Conservation (phyloP, 2,888 invertebrate genomes). For the Trisateles emortualis region DNA sequence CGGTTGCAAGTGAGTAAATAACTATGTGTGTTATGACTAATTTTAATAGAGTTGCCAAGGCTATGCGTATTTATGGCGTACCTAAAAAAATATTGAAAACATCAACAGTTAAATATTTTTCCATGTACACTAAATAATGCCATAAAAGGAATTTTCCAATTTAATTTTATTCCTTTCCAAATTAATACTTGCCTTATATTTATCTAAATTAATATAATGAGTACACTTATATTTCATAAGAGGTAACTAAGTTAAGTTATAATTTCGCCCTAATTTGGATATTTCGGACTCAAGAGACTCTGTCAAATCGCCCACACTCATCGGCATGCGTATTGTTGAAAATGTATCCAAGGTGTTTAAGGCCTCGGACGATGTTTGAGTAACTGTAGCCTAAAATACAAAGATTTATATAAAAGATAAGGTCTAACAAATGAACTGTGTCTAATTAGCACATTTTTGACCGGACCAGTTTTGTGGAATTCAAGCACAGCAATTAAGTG, state of each 20-base stretch:
- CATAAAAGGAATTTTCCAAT: slow-evolving; percentile 17
- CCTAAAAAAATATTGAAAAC: background rate
- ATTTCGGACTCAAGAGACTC: slow-evolving; percentile 19
- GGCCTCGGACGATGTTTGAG: slow-evolving; percentile 35
- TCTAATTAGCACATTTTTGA: slow-evolving; percentile 49
- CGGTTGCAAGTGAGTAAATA: slow-evolving; percentile 23
- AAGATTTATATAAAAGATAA: slow-evolving; percentile 40
- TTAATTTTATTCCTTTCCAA: background rate
- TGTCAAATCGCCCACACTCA: slow-evolving; percentile 29
- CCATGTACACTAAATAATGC: slow-evolving; percentile 1
- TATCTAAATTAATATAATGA: slow-evolving; percentile 1
- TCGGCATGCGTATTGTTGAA: slow-evolving; percentile 36
- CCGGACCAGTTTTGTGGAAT: slow-evolving; percentile 49
- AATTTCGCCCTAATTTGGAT: slow-evolving; percentile 30
- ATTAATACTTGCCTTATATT: slow-evolving; percentile 5
- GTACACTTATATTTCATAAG: background rate
- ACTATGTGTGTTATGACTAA: slow-evolving; percentile 13
- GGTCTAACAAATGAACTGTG: slow-evolving; percentile 40
- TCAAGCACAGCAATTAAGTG: slow-evolving; percentile 55
- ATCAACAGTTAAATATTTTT: slow-evolving; percentile 5
- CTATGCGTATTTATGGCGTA: slow-evolving; percentile 1
- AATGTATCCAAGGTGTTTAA: slow-evolving; percentile 41
- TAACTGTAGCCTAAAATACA: slow-evolving; percentile 33
- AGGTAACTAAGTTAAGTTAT: background rate
- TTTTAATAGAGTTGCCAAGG: slow-evolving; percentile 20